Conservation (phyloP, 2,113 vertebrate genomes). For the Pelecanoides urinatrix region DNA sequence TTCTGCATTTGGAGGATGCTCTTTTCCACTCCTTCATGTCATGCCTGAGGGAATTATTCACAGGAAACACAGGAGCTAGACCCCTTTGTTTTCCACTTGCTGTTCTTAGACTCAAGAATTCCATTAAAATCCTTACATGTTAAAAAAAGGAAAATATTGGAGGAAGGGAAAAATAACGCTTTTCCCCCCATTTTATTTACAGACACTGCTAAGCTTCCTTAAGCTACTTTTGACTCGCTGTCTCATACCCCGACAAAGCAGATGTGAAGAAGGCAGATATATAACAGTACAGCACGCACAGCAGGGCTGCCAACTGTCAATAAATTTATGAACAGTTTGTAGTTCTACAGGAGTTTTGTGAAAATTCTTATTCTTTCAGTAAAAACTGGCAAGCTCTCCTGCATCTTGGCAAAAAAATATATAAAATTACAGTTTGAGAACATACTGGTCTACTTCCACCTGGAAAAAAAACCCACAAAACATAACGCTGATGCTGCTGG, state of each 20-base stretch:
- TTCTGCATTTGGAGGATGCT: not conserved
- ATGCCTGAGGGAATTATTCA: not conserved
- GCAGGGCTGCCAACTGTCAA: conserved; percentile 59
- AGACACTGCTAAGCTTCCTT: conserved; percentile 31
- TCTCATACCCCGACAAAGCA: conserved; percentile 14
- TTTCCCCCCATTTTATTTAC: conserved; percentile 11
- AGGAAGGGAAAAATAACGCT: not conserved
- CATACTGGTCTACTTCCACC: conserved; percentile 31
- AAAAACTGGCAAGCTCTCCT: conserved; percentile 58
- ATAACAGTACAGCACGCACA: conserved; percentile 23
- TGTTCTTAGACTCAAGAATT: not conserved
- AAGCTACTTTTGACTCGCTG: conserved; percentile 22
- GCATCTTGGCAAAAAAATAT: conserved; percentile 37
- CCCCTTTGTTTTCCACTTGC: conserved; percentile 9
- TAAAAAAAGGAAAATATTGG: not conserved
- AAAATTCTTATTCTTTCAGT: conserved; percentile 52
- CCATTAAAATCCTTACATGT: conserved; percentile 6
- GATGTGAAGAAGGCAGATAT: conserved; percentile 36
- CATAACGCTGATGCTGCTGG: not conserved
- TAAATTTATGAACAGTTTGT: conserved; percentile 62
- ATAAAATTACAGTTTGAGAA: conserved; percentile 2
- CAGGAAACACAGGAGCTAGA: not conserved
- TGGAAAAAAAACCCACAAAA: not conserved
- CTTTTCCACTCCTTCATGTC: not conserved
- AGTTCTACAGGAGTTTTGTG: conserved; percentile 54